These are phyloP conservation scores for Nipponacmea schrenckii DNA, from an alignment of 2,888 invertebrate species.

Conservation along the genomic window DNA sequence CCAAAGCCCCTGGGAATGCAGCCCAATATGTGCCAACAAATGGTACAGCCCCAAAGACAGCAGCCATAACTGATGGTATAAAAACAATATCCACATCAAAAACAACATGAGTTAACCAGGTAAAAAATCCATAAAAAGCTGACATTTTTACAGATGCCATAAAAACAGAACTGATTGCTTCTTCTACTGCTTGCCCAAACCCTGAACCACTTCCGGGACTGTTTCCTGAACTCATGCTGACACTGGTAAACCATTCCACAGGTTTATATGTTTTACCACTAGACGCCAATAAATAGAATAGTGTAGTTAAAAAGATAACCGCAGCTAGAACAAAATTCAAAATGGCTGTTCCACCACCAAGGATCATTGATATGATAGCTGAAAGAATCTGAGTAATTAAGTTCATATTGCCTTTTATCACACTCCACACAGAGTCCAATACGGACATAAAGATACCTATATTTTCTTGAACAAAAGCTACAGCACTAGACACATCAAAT, in stretches of 20 bases:
- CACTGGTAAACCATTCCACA: constrained; percentile 84
- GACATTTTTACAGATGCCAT: constrained; percentile 97
- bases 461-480: constrained; percentile 87
- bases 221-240: constrained; percentile 76
- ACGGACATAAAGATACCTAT: constrained; percentile 86
- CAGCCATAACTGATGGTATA: constrained; percentile 91
- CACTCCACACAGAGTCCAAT: constrained; percentile 84
- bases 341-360: constrained; percentile 73
- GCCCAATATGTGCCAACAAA: constrained; percentile 97
- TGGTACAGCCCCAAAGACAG: constrained; percentile 93
- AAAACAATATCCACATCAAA: constrained; percentile 95
- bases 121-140: constrained; percentile 96
- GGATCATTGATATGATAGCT: constrained; percentile 85
- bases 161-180: constrained; percentile 85
- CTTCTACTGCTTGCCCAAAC: constrained; percentile 69
- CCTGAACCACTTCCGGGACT: constrained; percentile 38
- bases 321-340: constrained; percentile 67
- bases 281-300: constrained; percentile 93
- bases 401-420: constrained; percentile 91
- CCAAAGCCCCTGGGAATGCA: constrained; percentile 90
- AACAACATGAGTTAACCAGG: constrained; percentile 95
- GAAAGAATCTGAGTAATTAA: constrained; percentile 85
- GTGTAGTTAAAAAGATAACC: constrained; percentile 92
- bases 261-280: constrained; percentile 91
- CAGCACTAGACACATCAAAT: constrained; percentile 55